phyloP scores from a whole-genome alignment of 2,888 invertebrate genomes.

The Ypsolopha sequella region DNA sequence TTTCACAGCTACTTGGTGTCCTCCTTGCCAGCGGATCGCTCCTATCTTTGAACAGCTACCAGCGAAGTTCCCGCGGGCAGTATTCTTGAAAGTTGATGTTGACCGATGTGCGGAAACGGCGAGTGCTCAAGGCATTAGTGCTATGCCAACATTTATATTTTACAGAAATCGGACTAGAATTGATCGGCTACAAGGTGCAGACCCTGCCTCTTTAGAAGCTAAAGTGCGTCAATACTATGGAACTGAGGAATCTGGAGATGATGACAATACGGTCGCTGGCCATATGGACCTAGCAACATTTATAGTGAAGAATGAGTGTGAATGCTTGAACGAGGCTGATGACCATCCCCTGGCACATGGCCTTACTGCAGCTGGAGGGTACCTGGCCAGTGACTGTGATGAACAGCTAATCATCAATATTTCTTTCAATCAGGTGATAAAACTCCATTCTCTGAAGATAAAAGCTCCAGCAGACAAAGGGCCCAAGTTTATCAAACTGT shows the following conservation, averaged over 20 bases:
- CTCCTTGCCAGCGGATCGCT: slow-evolving; percentile 95
- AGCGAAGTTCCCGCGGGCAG: slow-evolving; percentile 86
- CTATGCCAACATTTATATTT: slow-evolving; percentile 99
- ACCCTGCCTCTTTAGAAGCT: slow-evolving; percentile 82
- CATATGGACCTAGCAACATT: slow-evolving; percentile 92
- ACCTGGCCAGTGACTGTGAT: slow-evolving; percentile 92
- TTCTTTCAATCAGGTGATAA: slow-evolving; percentile 90
- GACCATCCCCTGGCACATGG: slow-evolving; percentile 87
- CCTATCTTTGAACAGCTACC: slow-evolving; percentile 93
- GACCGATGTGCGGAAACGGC: slow-evolving; percentile 94
- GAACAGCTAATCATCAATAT: slow-evolving; percentile 92
- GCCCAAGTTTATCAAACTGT: slow-evolving; percentile 94
- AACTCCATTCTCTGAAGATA: slow-evolving; percentile 94
- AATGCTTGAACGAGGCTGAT: slow-evolving; percentile 96
- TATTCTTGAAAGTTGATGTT: slow-evolving; percentile 96
- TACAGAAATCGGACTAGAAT: slow-evolving; percentile 91
- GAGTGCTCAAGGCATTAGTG: slow-evolving; percentile 87
- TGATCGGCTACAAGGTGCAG: slow-evolving; percentile 90
- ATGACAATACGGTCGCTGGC: slow-evolving; percentile 78
- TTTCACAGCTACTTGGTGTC: slow-evolving; percentile 97
- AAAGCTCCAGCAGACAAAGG: slow-evolving; percentile 90
- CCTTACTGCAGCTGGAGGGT: slow-evolving; percentile 75
- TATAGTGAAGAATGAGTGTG: slow-evolving; percentile 90
- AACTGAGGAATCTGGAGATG: slow-evolving; percentile 73
- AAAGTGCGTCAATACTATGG: slow-evolving; percentile 92